These are phyloP conservation scores for Apis laboriosa DNA, from an alignment of 1,140 invertebrate genomes.

Conservation along the genomic window DNA sequence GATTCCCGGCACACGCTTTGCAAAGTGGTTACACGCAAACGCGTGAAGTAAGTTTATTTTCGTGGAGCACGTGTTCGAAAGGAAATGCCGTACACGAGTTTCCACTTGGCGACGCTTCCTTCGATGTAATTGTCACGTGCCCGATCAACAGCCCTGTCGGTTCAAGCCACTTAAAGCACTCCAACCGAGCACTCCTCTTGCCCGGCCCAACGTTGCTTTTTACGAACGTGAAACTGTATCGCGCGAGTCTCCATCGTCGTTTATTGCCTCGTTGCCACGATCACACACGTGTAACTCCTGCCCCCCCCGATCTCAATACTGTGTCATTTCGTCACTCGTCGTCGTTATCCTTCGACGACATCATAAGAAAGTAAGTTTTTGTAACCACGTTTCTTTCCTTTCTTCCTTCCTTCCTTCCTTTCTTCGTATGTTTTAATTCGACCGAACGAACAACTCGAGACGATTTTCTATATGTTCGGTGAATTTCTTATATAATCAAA, in stretches of 20 bases:
- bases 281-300: not conserved
- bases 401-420: too few species aligned
- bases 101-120: conserved; percentile 70
- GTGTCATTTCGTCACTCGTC: too few species aligned
- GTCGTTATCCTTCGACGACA: not conserved
- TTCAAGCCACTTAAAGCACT: conserved; percentile 33
- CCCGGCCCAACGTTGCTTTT: not conserved
- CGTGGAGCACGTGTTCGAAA: conserved; percentile 58
- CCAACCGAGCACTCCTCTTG: not conserved
- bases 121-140: conserved; percentile 62
- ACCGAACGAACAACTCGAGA: too few species aligned
- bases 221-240: not conserved
- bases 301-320: too few species aligned
- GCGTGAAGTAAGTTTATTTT: conserved; percentile 66
- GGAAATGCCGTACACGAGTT: conserved; percentile 69
- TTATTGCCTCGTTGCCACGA: not conserved
- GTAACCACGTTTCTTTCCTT: too few species aligned
- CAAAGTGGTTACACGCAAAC: conserved; percentile 53
- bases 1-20: conserved; percentile 44
- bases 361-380: too few species aligned
- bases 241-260: not conserved
- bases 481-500: too few species aligned
- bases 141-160: conserved; percentile 23
- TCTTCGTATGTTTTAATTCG: too few species aligned
- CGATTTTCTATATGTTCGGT: too few species aligned